Evolutionary conservation across 2,888 invertebrate species (phyloP), one percentile per base, ranked within the genome.

Genomic region (Eupelmus urozonus): DNA sequence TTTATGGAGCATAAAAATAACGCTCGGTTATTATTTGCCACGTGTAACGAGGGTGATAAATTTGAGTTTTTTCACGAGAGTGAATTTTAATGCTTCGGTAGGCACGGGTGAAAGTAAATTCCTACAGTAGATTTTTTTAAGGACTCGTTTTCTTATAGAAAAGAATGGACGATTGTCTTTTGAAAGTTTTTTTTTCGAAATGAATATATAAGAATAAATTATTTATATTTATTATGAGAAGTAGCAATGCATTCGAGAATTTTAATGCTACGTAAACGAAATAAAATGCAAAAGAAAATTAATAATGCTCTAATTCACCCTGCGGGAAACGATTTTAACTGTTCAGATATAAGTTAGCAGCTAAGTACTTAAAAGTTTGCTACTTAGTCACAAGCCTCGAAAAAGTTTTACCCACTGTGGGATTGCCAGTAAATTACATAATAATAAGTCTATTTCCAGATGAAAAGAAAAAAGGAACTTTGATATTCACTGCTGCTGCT

Each of bases 321-420:
- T 40, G n/a, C 3, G 20, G 4, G 25, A 53, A 51, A 25, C n/a
- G 20, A 11, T 53, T 27, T 55, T 16, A 53, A 66, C 13, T 13
- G 49, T 40, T 16, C 16, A 34, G 25, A 16, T 34, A 20, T 27
- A 57, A 66, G 49, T 49, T 59, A 34, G 23, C 11, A 51, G 51
- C 18, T 13, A 29, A 45, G 53, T 63, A 57, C 29, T 34, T 49
- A 51, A 71, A 71, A 76, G 70, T 76, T 76, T 65, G 23, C 42
- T 55, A 40, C 69, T 62, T 55, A 55, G 25, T 59, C 25, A 4
- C 11, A n/a, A 63, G 49, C 27, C 53, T 40, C 34, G 62, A 2
- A 7, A 55, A 16, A 45, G 45, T 70, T 70, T 63, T 63, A 60
- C n/a, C 45, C 62, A 20, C 69, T 55, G 53, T 53, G 53, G 55